Conservation (phyloP, 2,888 invertebrate species). For the Ceraclea dissimilis region DNA sequence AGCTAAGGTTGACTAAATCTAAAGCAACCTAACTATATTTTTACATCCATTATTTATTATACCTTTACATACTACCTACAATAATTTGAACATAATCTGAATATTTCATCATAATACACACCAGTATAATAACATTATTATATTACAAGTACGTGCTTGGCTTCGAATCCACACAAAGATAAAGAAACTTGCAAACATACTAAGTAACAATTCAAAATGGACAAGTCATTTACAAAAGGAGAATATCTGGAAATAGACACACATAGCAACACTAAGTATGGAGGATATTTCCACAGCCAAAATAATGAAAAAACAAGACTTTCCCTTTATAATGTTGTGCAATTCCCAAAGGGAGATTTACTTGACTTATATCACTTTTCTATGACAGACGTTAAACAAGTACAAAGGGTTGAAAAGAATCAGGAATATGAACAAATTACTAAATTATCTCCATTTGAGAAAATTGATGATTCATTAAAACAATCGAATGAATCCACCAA, state of each 20-base stretch:
- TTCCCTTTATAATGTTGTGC: conserved; percentile 41
- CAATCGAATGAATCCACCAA: conserved; percentile 16
- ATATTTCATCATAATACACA: too few species aligned
- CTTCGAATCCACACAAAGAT: too few species aligned
- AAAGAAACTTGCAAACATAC: too few species aligned
- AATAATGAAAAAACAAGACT: conserved; percentile 42
- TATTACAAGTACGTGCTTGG: too few species aligned
- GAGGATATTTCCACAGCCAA: conserved; percentile 44
- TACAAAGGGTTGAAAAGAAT: conserved; percentile 25
- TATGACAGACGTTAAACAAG: conserved; percentile 41
- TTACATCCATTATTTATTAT: neutral
- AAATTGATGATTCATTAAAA: conserved; percentile 40
- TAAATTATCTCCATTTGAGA: conserved; percentile 33
- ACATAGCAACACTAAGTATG: conserved; percentile 39
- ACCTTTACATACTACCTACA: neutral
- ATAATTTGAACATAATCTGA: neutral
- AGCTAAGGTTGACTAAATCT: conserved; percentile 41
- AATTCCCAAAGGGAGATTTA: conserved; percentile 33
- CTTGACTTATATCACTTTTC: conserved; percentile 38
- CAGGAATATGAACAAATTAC: conserved; percentile 32
- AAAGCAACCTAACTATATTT: neutral
- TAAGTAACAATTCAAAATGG: conserved; percentile 34
- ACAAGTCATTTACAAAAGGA: conserved; percentile 43
- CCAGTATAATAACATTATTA: too few species aligned
- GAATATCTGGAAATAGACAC: conserved; percentile 44